These are phyloP conservation scores for Galerucella calmariensis DNA, from an alignment of 2,888 invertebrate genomes.

Conservation along the genomic window DNA sequence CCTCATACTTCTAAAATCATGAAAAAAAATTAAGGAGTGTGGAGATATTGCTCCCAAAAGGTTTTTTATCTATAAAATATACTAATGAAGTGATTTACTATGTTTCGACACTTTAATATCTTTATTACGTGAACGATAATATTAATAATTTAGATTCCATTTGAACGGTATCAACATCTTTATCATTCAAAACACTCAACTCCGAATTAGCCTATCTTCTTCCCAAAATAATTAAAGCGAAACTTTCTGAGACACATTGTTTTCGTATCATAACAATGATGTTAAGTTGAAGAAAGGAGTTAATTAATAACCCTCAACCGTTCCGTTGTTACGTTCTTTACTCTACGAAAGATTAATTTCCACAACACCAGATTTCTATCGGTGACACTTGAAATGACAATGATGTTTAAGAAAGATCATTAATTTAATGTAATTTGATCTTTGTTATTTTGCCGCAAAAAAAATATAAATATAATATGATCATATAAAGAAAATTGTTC, in stretches of 20 bases:
- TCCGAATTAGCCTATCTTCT: slow-evolving; percentile 1
- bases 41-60: too few relatives aligned
- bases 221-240: slow-evolving; percentile 15
- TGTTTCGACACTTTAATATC: neutral
- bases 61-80: too few relatives aligned
- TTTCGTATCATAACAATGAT: slow-evolving; percentile 50
- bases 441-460: slow-evolving; percentile 11
- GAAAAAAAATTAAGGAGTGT: too few relatives aligned
- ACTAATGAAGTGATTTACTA: neutral
- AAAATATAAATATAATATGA: slow-evolving; percentile 6
- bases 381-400: slow-evolving; percentile 56
- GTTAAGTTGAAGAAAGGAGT: slow-evolving; percentile 51
- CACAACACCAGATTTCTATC: slow-evolving; percentile 55
- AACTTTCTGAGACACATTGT: slow-evolving; percentile 43
- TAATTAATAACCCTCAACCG: slow-evolving; percentile 53
- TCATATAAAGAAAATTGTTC: neutral
- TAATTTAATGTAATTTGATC: slow-evolving; percentile 44
- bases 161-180: neutral
- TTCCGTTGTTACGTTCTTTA: slow-evolving; percentile 48
- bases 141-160: neutral
- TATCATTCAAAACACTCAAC: neutral
- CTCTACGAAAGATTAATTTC: slow-evolving; percentile 52
- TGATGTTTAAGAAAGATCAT: slow-evolving; percentile 55
- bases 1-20: too few relatives aligned
- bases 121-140: neutral